Base-by-base conservation (phyloP, 2,797 vertebrate genomes). In the Siniperca obscura region DNA sequence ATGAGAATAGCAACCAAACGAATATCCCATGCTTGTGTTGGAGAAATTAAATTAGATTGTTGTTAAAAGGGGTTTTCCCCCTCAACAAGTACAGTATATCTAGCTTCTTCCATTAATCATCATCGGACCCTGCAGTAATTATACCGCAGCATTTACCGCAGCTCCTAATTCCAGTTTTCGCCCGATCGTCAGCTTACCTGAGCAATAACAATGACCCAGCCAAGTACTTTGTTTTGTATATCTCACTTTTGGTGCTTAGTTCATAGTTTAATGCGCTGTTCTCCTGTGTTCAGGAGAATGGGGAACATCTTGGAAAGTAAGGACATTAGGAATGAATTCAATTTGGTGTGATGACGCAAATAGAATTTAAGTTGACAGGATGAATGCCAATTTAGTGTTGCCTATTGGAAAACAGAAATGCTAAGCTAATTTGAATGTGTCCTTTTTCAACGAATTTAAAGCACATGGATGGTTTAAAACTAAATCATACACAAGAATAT, bases 21-120 rank as follows among this genome's bases (percentile, higher is more conserved):
- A 86, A 79, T 76, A 78, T 55, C 69, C 48, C 34, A 10, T 4
- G 55, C n/a, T 78, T 52, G 64, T 87, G 78, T 61, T 66, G 62
- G 44, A 70, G 80, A 61, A 74, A 76, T 77, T 0, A 60, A 83
- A 87, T 82, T 72, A 70, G 60, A 77, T 69, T 59, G 27, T 56
- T 77, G 78, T 81, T 70, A 70, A 81, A 80, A 80, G 34, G 17
- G 12, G 7, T 1, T 78, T 56, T 17, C n/a, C 62, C 69, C 61
- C 52, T 62, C 65, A 70, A 53, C 56, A 66, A 84, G 27, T 82
- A 69, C 57, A 74, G 46, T 56, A 25, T 38, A 70, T 78, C 25
- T 12, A 53, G 40, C 53, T 25, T 21, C 60, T 72, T 62, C 36
- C 60, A 79, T 80, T 78, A 70, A 82, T 84, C 30, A 64, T 76